These are phyloP conservation scores for Jacana jacana DNA, from an alignment of 2,113 vertebrate species.

Conservation along the genomic window DNA sequence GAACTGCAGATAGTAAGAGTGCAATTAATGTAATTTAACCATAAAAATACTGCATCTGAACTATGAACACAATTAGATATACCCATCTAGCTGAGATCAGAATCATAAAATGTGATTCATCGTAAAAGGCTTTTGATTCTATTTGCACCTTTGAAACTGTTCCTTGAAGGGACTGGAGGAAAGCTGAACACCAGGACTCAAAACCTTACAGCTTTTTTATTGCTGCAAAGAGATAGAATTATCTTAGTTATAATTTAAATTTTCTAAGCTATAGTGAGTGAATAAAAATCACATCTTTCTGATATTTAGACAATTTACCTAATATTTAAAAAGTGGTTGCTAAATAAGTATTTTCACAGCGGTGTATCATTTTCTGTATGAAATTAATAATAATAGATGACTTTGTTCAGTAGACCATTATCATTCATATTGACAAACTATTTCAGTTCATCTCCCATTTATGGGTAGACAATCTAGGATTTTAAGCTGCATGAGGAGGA, in stretches of 20 bases:
- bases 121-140: not conserved
- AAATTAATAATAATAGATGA: not conserved
- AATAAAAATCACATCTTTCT: not conserved
- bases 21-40: not conserved
- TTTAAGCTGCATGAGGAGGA: not conserved
- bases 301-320: not conserved
- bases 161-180: not conserved
- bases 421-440: not conserved
- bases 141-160: not conserved
- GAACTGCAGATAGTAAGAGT: not conserved
- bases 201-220: not conserved
- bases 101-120: not conserved
- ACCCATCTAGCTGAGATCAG: not conserved
- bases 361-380: not conserved
- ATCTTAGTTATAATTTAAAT: not conserved
- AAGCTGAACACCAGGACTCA: not conserved
- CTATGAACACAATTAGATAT: not conserved
- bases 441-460: not conserved
- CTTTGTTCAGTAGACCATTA: not conserved
- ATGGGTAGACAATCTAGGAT: not conserved
- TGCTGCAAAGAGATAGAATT: not conserved
- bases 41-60: not conserved
- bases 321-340: not conserved
- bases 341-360: not conserved
- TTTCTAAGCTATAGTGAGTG: not conserved